Base-by-base conservation (phyloP, 2,113 vertebrate genomes). In the Pycnonotus jocosus region DNA sequence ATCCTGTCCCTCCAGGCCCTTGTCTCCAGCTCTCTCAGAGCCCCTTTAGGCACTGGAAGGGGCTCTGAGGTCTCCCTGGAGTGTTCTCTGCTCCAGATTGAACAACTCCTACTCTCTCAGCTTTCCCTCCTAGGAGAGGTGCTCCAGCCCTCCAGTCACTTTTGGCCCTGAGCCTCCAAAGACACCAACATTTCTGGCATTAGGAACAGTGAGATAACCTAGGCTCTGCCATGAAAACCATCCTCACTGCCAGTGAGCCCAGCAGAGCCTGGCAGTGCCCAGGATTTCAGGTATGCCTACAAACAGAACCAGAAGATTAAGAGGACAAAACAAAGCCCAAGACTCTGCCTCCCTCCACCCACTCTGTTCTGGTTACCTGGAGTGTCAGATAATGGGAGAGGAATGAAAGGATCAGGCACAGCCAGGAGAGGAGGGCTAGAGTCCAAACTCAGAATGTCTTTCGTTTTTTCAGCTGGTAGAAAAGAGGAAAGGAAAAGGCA, bases 321-420 rank as follows among this genome's bases (percentile, higher is more conserved):
- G 69, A 90, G 53, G 1, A 44, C 44, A 51, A 48, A 70, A 9
- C 22, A 35, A 64, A 45, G 2, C 2, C 37, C 24, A 19, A 13
- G 6, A 4, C 38, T 14, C 27, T 45, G 30, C 25, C 53, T 57
- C 71, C 25, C 42, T 28, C 51, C 54, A 19, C 3, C 30, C 44
- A 65, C 54, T 66, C 45, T 47, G 33, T 22, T 81, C 76, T 11
- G 66, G 90, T 98, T 98, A 99, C 99, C 99, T 98, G 99, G 98
- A 1, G 98, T 93, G 60, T 99, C 98, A 19, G 98, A 98, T 58
- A 98, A 96, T 35, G 98, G 97, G 89, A 98, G 98, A 97, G 98
- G 97, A 95, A 97, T 93, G 96, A 99, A 99, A 96, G 98, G 98
- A 96, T 99, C 99, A 87, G 99, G 98, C 62, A 99, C 97, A 31